These are phyloP conservation scores for Ranitomeya imitator DNA, from an alignment of 2,113 vertebrate species.

Conservation along the genomic window DNA sequence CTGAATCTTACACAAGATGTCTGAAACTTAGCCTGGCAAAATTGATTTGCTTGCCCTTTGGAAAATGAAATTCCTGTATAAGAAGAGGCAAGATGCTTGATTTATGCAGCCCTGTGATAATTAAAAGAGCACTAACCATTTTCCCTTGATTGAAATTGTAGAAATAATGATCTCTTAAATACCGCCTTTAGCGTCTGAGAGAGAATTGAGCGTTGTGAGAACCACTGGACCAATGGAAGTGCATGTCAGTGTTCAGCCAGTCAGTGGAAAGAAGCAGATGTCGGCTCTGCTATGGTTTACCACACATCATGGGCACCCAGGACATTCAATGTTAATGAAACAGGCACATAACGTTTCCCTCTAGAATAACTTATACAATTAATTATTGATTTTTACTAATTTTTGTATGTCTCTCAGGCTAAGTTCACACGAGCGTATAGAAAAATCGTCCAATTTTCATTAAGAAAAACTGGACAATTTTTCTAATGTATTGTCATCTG, in stretches of 20 bases:
- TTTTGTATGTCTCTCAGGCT: too few species aligned
- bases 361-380: neutral
- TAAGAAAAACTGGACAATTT: too few species aligned
- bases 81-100: constrained; percentile 49
- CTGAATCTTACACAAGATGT: constrained; percentile 33
- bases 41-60: constrained; percentile 61
- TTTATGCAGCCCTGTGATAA: constrained; percentile 59
- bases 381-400: neutral
- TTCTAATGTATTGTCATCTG: too few species aligned
- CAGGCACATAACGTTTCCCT: neutral
- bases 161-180: constrained; percentile 58
- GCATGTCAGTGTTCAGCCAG: constrained; percentile 25
- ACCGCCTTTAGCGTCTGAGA: constrained; percentile 44
- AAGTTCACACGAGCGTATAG: too few species aligned
- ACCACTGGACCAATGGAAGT: constrained; percentile 27
- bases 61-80: constrained; percentile 57
- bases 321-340: constrained; percentile 18
- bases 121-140: constrained; percentile 56
- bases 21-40: constrained; percentile 41
- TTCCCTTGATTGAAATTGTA: constrained; percentile 62
- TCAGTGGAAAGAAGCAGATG: constrained; percentile 32
- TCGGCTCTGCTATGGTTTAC: neutral
- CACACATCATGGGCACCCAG: neutral
- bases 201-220: constrained; percentile 31
- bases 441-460: too few species aligned